Evolutionary conservation across 1,140 invertebrate genomes (phyloP).

Genomic region (Aethina tumida): DNA sequence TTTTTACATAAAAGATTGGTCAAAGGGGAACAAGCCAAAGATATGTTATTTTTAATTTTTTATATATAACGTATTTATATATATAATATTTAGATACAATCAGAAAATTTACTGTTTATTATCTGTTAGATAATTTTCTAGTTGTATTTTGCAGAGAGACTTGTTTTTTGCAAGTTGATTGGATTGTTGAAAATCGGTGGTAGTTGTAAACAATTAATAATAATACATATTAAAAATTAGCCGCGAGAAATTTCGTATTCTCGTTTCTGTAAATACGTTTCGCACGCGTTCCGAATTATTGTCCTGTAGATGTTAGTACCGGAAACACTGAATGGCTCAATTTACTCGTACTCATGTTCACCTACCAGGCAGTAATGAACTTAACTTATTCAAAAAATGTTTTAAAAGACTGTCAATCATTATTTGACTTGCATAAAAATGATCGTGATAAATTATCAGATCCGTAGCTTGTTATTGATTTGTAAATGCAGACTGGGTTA

Average conservation of each 20-base stretch:
- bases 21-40: constrained; percentile 53
- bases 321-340: too few species aligned
- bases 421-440: too few species aligned
- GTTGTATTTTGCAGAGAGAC: constrained; percentile 8
- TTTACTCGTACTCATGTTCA: too few species aligned
- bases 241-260: too few species aligned
- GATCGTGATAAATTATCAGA: too few species aligned
- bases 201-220: constrained; percentile 6
- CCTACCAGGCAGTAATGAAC: too few species aligned
- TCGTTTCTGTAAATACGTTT: background rate
- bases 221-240: too few species aligned
- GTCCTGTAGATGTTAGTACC: too few species aligned
- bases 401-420: too few species aligned
- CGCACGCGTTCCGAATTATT: background rate
- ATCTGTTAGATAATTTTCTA: constrained; percentile 16
- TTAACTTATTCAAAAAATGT: too few species aligned
- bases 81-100: constrained; percentile 28
- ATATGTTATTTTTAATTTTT: constrained; percentile 52
- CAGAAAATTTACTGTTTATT: constrained; percentile 20
- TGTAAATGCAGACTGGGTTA: too few species aligned
- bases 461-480: too few species aligned
- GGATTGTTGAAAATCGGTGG: constrained; percentile 14
- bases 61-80: constrained; percentile 33
- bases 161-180: constrained; percentile 13
- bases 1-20: constrained; percentile 31